Conservation (phyloP, 1,140 invertebrate species). For the Drosophila tsacasi region DNA sequence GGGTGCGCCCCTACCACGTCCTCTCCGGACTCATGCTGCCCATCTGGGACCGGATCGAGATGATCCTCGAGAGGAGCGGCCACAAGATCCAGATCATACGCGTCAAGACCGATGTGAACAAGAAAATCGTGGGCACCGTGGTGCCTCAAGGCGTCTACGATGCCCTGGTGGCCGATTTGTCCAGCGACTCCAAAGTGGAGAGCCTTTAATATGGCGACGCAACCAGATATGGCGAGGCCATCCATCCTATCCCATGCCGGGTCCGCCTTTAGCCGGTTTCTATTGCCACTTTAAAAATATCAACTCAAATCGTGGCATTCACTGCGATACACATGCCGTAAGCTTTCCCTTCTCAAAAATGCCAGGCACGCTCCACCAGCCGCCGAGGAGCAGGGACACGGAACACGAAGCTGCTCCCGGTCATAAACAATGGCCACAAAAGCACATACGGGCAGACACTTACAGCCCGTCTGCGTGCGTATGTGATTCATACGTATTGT, state of each 20-base stretch:
- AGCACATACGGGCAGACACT: conserved; percentile 51
- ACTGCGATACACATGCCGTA: conserved; percentile 55
- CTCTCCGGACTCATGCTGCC: conserved; percentile 68
- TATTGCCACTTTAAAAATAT: conserved; percentile 74
- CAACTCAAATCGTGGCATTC: conserved; percentile 77
- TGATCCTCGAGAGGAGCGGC: conserved; percentile 41
- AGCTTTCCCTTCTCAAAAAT: conserved; percentile 67
- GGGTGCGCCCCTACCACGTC: conserved; percentile 64
- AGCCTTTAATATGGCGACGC: conserved; percentile 7
- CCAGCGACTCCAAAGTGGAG: conserved; percentile 49
- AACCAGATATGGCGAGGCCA: background rate
- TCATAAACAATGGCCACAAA: conserved; percentile 72
- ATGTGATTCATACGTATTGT: conserved; percentile 56
- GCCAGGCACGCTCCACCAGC: conserved; percentile 68
- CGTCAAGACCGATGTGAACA: conserved; percentile 57
- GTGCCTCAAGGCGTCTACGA: conserved; percentile 61
- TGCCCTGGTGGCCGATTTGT: conserved; percentile 53
- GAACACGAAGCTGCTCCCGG: conserved; percentile 44
- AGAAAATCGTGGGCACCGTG: conserved; percentile 68
- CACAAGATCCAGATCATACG: conserved; percentile 70
- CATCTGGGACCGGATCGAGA: conserved; percentile 68
- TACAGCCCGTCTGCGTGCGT: conserved; percentile 36
- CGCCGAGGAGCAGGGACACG: conserved; percentile 6
- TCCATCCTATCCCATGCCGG: background rate
- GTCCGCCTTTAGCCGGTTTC: conserved; percentile 1